These are phyloP conservation scores for Phragmatobia fuliginosa DNA, from an alignment of 2,888 invertebrate genomes.

Conservation along the genomic window DNA sequence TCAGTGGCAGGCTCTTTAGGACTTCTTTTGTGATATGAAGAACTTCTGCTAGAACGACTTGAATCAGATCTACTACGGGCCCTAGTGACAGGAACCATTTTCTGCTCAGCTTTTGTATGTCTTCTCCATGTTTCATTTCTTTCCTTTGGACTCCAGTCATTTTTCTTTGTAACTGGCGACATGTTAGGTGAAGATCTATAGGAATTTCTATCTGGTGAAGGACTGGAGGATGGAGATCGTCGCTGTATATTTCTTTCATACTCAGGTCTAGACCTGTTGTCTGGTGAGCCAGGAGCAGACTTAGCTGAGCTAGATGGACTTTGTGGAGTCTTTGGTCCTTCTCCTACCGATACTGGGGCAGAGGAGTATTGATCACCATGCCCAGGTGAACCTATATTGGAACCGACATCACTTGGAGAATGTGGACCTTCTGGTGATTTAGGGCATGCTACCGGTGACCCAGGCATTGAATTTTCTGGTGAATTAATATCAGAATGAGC, in stretches of 20 bases:
- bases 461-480: slow-evolving; percentile 78
- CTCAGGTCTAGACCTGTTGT: slow-evolving; percentile 69
- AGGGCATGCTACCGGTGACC: slow-evolving; percentile 68
- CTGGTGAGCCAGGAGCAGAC: slow-evolving; percentile 70
- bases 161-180: slow-evolving; percentile 62
- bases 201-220: slow-evolving; percentile 72
- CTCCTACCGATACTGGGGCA: slow-evolving; percentile 63
- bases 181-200: slow-evolving; percentile 63
- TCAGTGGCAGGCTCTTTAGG: slow-evolving; percentile 84
- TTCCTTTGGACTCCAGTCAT: slow-evolving; percentile 76
- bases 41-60: slow-evolving; percentile 79
- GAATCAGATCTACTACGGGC: slow-evolving; percentile 78
- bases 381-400: slow-evolving; percentile 68
- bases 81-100: slow-evolving; percentile 69
- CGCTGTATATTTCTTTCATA: slow-evolving; percentile 64
- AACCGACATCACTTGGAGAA: slow-evolving; percentile 73
- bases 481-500: slow-evolving; percentile 82
- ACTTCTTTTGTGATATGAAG: slow-evolving; percentile 77
- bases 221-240: slow-evolving; percentile 70
- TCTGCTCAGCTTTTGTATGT: slow-evolving; percentile 82
- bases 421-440: slow-evolving; percentile 83
- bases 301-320: slow-evolving; percentile 69
- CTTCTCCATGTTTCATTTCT: slow-evolving; percentile 72
- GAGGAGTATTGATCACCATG: slow-evolving; percentile 65
- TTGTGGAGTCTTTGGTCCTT: slow-evolving; percentile 77